Conservation (phyloP, 2,888 invertebrate species). For the Linnaemya tessellans region DNA sequence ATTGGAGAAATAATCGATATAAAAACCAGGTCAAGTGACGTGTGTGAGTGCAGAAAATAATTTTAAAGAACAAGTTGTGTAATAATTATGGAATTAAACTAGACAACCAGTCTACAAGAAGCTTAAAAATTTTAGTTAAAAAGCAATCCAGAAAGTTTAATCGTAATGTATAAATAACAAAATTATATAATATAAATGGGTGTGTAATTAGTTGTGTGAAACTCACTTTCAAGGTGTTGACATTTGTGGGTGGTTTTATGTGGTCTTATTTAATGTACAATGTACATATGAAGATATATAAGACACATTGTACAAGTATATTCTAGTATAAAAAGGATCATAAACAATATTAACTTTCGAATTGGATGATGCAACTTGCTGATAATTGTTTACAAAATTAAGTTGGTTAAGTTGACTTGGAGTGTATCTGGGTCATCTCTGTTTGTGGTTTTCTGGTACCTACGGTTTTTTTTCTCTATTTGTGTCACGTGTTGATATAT, state of each 20-base stretch:
- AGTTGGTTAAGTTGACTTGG: not conserved
- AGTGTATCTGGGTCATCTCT: slow-evolving; percentile 19
- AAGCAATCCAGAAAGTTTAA: not conserved
- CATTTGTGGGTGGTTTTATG: not conserved
- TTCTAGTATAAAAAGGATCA: no score
- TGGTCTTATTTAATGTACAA: not conserved
- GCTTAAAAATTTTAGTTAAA: not conserved
- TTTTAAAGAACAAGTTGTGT: slow-evolving; percentile 55
- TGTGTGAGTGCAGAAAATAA: slow-evolving; percentile 49
- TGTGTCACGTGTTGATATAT: slow-evolving; percentile 56
- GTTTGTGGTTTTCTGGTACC: not conserved
- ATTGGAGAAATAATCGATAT: slow-evolving; percentile 15
- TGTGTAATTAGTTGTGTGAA: not conserved
- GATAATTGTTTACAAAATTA: not conserved
- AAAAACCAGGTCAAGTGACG: slow-evolving; percentile 73
- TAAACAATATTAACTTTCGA: not conserved
- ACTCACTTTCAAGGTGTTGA: slow-evolving; percentile 12
- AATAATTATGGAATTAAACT: slow-evolving; percentile 31
- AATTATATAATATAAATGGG: slow-evolving; percentile 56
- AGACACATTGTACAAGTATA: not conserved
- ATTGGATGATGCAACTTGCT: not conserved
- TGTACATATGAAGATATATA: not conserved
- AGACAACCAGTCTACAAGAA: not conserved
- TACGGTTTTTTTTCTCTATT: not conserved
- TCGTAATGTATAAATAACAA: not conserved